phyloP scores from a whole-genome alignment of 2,888 invertebrate genomes.

The Mayetiola destructor region DNA sequence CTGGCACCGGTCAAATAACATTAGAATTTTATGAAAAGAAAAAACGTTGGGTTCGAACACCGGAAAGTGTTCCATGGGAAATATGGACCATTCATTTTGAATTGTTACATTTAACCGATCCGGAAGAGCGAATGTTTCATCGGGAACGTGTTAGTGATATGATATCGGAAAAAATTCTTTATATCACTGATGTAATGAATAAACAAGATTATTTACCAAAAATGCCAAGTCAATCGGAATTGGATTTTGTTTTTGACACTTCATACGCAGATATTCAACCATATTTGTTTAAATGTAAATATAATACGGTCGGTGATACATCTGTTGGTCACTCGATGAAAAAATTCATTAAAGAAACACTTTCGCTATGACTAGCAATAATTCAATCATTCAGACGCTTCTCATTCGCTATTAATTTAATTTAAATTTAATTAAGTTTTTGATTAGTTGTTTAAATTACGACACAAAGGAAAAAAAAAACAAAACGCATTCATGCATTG shows the following conservation, averaged over 20 bases:
- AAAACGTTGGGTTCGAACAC: slow-evolving; percentile 78
- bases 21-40: slow-evolving; percentile 91
- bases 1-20: slow-evolving; percentile 72
- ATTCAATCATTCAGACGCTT: not conserved
- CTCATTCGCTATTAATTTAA: not conserved
- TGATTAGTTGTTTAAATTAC: too few relatives aligned
- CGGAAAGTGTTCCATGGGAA: slow-evolving; percentile 94
- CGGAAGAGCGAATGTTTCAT: slow-evolving; percentile 73
- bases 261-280: slow-evolving; percentile 88
- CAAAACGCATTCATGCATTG: too few relatives aligned
- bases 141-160: slow-evolving; percentile 78
- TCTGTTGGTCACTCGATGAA: slow-evolving; percentile 81
- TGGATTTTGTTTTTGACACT: slow-evolving; percentile 90
- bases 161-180: slow-evolving; percentile 83
- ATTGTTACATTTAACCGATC: slow-evolving; percentile 68
- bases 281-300: slow-evolving; percentile 85
- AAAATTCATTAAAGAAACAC: slow-evolving; percentile 72
- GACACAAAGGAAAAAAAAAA: too few relatives aligned
- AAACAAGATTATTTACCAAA: slow-evolving; percentile 91
- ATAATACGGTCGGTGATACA: slow-evolving; percentile 60
- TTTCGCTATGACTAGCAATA: slow-evolving; percentile 49
- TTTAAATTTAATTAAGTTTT: not conserved
- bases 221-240: slow-evolving; percentile 82
- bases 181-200: slow-evolving; percentile 91
- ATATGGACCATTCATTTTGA: slow-evolving; percentile 93